Conservation (phyloP, 2,797 vertebrate species). For the Tragelaphus eurycerus region DNA sequence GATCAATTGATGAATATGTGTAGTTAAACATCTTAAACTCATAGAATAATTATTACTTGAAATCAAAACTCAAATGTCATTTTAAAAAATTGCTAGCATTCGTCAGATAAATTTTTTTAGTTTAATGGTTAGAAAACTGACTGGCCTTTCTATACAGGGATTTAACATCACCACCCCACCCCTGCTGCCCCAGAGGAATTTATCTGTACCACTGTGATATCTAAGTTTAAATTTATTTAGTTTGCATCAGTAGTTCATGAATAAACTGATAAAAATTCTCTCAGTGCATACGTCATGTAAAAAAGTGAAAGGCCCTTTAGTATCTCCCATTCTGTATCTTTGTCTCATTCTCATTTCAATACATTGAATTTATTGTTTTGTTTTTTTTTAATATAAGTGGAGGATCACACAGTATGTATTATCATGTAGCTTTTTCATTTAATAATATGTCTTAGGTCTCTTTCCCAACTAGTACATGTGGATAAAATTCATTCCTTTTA, state of each 20-base stretch:
- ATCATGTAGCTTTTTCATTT: not conserved
- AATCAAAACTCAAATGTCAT: not conserved
- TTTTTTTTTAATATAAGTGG: not conserved
- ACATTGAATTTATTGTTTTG: not conserved
- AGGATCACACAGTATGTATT: not conserved
- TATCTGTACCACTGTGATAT: not conserved
- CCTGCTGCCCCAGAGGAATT: not conserved
- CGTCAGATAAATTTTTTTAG: not conserved
- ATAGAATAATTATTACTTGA: not conserved
- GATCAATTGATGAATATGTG: fast-evolving
- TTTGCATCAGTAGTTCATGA: not conserved
- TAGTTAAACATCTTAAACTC: not conserved
- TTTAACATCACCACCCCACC: not conserved
- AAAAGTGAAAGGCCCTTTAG: not conserved
- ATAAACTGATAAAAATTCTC: not conserved
- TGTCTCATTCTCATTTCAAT: not conserved
- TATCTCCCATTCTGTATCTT: not conserved
- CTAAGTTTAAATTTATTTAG: not conserved
- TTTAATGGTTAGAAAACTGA: not conserved
- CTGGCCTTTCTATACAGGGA: not conserved
- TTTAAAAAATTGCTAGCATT: not conserved
- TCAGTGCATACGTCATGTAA: not conserved
- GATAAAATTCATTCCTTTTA: not conserved
- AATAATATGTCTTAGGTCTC: not conserved
- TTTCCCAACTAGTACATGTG: not conserved